These are phyloP conservation scores for Amphimallon solstitiale DNA, from an alignment of 2,888 invertebrate species.

Conservation along the genomic window DNA sequence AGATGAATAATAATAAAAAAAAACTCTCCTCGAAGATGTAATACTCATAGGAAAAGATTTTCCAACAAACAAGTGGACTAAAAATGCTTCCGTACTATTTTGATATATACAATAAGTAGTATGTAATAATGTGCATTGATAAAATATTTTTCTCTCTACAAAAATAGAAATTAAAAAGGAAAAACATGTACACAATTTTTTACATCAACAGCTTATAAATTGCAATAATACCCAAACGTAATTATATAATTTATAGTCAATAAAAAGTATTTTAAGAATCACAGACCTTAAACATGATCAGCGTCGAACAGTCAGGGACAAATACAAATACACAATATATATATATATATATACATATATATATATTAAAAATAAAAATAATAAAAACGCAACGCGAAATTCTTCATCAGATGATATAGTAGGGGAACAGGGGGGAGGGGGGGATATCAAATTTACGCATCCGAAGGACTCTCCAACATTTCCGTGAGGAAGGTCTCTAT, in stretches of 20 bases:
- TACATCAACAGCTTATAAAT: slow-evolving; percentile 35
- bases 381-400: too few relatives aligned
- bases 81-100: too few relatives aligned
- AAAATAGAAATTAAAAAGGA: slow-evolving; percentile 9
- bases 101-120: slow-evolving; percentile 13
- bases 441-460: slow-evolving; percentile 54
- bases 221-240: slow-evolving; percentile 43
- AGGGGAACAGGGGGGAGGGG: too few relatives aligned
- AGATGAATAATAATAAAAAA: too few relatives aligned
- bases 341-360: too few relatives aligned
- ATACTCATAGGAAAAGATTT: too few relatives aligned
- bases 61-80: too few relatives aligned
- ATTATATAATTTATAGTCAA: slow-evolving; percentile 36
- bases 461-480: slow-evolving; percentile 76
- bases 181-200: slow-evolving; percentile 34
- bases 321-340: slow-evolving; percentile 16
- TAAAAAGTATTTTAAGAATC: slow-evolving; percentile 41
- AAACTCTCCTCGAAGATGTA: too few relatives aligned
- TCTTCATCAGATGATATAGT: neutral
- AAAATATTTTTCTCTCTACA: slow-evolving; percentile 14
- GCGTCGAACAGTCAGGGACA: slow-evolving; percentile 30
- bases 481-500: slow-evolving; percentile 87
- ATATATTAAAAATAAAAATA: neutral
- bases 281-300: slow-evolving; percentile 39
- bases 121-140: slow-evolving; percentile 7